Evolutionary conservation across 2,113 vertebrate species (phyloP), one percentile per base, ranked within the genome.

Genomic region (Spizaetus ornatus): DNA sequence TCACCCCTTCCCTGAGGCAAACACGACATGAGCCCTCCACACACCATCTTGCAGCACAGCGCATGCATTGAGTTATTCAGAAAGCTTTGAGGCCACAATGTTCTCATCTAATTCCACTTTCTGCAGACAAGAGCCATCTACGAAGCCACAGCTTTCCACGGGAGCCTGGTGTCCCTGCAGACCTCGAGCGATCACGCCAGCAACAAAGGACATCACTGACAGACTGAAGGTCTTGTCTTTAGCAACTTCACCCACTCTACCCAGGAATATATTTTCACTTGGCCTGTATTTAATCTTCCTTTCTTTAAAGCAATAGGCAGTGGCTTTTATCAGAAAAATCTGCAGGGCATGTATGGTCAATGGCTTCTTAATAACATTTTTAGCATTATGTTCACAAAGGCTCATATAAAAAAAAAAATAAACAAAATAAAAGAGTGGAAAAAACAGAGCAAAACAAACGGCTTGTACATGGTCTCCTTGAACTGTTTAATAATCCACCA

Each of bases 11-110:
- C 78, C 45, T 3, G 1, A 4, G 3, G 15, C 73, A 66, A 82
- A 47, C 17, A 16, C 1, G 0, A 27, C 62, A 6, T 0, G 2
- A 76, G 10, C 52, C 25, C 58, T 80, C 62, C 89, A 21, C 40
- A 0, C 19, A 18, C 14, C 74, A 8, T 18, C 70, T 14, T n/a
- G 4, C 70, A 17, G 82, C 78, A 23, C 79, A 13, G 55, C 1
- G 0, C 45, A 8, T 0, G 19, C 10, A 0, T 1, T 4, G 8
- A 48, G 80, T 42, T n/a, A 7, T 27, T 73, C 42, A 26, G 80
- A 58, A 83, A 83, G 83, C 84, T 70, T 42, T 20, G 63, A 81
- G 86, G 92, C 63, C 93, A 42, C 63, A 3, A 7, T 19, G 63
- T 62, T 66, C 92, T 78, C 83, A 56, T 61, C 87, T 20, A 56